Base-by-base conservation (phyloP, 2,797 vertebrate genomes). In the Oreonectes daqikongensis region DNA sequence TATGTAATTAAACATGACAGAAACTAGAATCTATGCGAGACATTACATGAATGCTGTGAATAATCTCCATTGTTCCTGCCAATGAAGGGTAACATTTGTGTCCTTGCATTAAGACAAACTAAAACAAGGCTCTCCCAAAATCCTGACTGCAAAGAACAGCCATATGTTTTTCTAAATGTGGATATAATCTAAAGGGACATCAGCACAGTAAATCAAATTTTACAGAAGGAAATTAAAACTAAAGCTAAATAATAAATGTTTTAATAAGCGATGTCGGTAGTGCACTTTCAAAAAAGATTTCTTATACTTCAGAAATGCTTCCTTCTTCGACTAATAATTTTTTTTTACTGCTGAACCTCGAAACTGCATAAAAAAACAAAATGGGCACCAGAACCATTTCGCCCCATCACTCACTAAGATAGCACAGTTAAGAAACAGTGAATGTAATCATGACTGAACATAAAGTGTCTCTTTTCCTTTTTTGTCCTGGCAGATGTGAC, bases 81-180 rank as follows among this genome's bases (percentile, higher is more conserved):
- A 75, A 71, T 26, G 32, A 14, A 70, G 3, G n/a, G 15, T 40
- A 50, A 52, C 1, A 4, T 22, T 63, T 60, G 24, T 68, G 53
- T 55, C 48, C 65, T 53, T 69, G 57, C 24, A 18, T 72, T 32
- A 50, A 42, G 42, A 69, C 55, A 63, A 67, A 65, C 30, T 18
- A 53, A 81, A 42, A 64, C 18, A n/a, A 48, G 55, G 40, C 55
- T 61, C 30, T 10, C 15, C 35, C 42, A 52, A 69, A 77, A 42
- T 14, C 26, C 75, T 75, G 82, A 72, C 57, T 60, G 32, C 63
- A 68, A 26, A 32, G 65, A 78, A 78, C 32, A 61, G 59, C 59
- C 59, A 38, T 61, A 61, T 61, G 59, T 20, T 61, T 57, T 61
- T 35, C 59, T 12, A 38, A 61, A 61, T 12, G 9, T 61, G 18